phyloP scores from a whole-genome alignment of 2,113 vertebrate genomes.

The Gallinago jamesoni region DNA sequence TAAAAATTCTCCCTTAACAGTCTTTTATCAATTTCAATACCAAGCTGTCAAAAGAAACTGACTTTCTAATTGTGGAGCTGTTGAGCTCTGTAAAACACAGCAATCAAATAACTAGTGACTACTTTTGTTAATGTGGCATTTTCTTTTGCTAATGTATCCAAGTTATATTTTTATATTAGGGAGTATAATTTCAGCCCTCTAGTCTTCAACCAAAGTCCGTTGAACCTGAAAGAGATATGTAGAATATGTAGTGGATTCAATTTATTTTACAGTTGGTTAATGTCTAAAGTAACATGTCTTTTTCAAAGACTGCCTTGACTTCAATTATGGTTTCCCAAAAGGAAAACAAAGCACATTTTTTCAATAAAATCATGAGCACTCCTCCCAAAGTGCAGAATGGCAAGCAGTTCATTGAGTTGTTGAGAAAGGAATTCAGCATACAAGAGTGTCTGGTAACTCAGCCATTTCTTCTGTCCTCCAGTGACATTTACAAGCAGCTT shows the following conservation, averaged over 20 bases:
- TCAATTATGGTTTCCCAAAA: slow-evolving; percentile 23
- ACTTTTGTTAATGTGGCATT: neutral
- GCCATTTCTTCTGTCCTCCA: slow-evolving; percentile 13
- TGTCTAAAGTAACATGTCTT: neutral
- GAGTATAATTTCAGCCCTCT: neutral
- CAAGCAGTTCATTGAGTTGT: slow-evolving; percentile 36
- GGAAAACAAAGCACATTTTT: slow-evolving; percentile 52
- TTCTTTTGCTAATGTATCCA: neutral
- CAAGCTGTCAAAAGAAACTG: neutral
- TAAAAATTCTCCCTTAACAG: neutral
- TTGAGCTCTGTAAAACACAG: neutral
- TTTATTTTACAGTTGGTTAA: neutral
- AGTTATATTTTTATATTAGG: neutral
- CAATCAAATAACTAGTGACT: neutral
- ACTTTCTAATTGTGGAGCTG: neutral
- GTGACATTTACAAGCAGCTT: slow-evolving; percentile 45
- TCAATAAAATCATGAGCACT: slow-evolving; percentile 37
- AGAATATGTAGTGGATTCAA: neutral
- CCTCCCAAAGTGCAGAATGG: slow-evolving; percentile 38
- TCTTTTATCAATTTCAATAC: neutral
- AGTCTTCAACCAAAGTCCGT: neutral
- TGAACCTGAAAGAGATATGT: neutral
- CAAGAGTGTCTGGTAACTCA: slow-evolving; percentile 19
- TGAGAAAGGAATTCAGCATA: slow-evolving; percentile 46
- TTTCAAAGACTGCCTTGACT: slow-evolving; percentile 23